A percentile compares a stretch with the other conserved stretches of the same genome.
Evolutionary conservation across 1,140 invertebrate species (phyloP).

Genomic region (Globodera rostochiensis): DNA sequence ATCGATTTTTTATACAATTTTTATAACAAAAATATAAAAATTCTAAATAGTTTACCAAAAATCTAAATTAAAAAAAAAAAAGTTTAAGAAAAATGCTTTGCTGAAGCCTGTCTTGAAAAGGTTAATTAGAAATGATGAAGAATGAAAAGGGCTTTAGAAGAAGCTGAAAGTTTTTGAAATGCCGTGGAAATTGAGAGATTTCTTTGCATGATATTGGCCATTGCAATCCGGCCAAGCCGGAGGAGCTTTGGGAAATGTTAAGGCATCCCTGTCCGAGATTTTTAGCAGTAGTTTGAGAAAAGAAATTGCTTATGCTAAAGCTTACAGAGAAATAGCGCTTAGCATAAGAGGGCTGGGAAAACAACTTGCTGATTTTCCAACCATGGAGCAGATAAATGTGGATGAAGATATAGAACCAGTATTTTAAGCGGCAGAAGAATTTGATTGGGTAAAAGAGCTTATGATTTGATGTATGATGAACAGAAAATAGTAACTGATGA

Average conservation of each 20-base stretch:
- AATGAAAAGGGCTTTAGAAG: too few relatives aligned
- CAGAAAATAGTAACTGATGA: too few relatives aligned
- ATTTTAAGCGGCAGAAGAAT: background rate
- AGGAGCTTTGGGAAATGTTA: slow-evolving; percentile 1
- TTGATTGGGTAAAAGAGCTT: background rate
- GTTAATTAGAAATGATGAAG: too few relatives aligned
- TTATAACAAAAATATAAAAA: too few relatives aligned
- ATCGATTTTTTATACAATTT: too few relatives aligned
- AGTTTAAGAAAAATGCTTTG: too few relatives aligned
- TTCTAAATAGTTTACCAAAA: too few relatives aligned
- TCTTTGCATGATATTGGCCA: background rate
- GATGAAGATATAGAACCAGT: background rate
- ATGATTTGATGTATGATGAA: background rate
- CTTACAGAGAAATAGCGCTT: background rate
- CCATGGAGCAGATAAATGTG: background rate
- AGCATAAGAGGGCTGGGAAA: background rate
- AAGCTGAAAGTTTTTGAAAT: too few relatives aligned
- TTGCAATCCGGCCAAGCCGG: background rate
- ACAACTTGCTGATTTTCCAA: slow-evolving; percentile 1
- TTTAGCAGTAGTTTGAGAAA: background rate
- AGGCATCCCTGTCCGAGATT: background rate
- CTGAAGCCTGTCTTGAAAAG: too few relatives aligned
- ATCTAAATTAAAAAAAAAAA: too few relatives aligned
- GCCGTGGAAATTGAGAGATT: background rate
- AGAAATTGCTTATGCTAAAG: background rate